Base-by-base conservation (phyloP, 2,888 invertebrate species). In the Aspidiotus rigidus region DNA sequence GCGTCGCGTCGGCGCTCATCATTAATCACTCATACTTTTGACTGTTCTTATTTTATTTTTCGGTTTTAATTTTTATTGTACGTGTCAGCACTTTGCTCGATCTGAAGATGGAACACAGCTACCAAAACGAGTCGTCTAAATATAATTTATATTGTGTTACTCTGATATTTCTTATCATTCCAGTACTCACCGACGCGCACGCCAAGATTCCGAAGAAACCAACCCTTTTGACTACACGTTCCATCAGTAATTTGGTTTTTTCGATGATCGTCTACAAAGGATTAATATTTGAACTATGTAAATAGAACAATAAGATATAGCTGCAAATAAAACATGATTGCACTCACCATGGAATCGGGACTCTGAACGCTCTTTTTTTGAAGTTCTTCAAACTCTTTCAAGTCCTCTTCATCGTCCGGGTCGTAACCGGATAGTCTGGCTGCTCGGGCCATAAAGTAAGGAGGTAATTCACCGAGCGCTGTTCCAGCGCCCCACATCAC, bases 391-490 rank as follows among this genome's bases (percentile, higher is more conserved):
- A 89, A 85, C 76, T 89, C 88, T 73, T 84, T 85, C 73, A 90
- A 79, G 74, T 89, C 88, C 74, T 89, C 87, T 75, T 85, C 85
- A 73, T 80, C 81, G 62, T 84, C 83, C 63, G 82, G 83, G 74
- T 86, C 85, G 72, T 82, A 81, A 57, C 81, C 78, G 1, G 79
- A 78, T 28, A 90, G 81, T 10, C 92, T 79, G 0, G 92, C 90
- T 7, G 98, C 96, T 72, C 93, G 82, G n/a, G 99, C 99, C 96
- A 99, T 97, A 80, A 99, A 99, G 82, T 99, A 99, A 0, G 99
- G 99, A 5, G 99, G 99, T 73, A 99, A 80, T 78, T 99, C 99
- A 0, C 99, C 99, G n/a, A 99, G 81, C 0, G 99, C 99, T 0
- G 99, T 99, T 7, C 99, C 93, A 28, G 90, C 86, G 6, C 93